phyloP scores from a whole-genome alignment of 2,113 vertebrate species.

The Cavia porcellus region DNA sequence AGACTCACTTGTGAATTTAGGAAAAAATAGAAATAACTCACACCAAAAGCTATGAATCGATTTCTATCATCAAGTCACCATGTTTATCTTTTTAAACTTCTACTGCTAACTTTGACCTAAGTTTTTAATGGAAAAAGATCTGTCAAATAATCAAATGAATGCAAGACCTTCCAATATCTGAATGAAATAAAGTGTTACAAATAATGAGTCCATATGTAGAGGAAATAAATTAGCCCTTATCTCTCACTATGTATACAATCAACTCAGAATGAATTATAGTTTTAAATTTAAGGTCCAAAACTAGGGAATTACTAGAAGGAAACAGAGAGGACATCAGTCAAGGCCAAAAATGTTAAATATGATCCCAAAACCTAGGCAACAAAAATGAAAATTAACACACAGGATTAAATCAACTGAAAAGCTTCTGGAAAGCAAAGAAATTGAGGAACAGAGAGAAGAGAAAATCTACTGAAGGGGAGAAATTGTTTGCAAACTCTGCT shows the following conservation, averaged over 20 bases:
- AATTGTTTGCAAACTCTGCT: not conserved
- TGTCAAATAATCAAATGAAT: slow-evolving; percentile 16
- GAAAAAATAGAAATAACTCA: not conserved
- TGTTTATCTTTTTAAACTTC: not conserved
- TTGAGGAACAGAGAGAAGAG: not conserved
- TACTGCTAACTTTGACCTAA: not conserved
- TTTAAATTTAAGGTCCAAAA: not conserved
- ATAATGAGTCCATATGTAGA: not conserved
- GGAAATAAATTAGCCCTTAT: not conserved
- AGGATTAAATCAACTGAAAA: not conserved
- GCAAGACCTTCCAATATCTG: not conserved
- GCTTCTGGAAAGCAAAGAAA: not conserved
- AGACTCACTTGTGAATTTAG: not conserved
- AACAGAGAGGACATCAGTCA: not conserved
- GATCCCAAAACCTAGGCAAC: not conserved
- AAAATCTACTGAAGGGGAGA: not conserved
- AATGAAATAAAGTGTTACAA: slow-evolving; percentile 46
- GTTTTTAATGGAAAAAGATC: not conserved
- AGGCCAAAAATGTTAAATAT: no score
- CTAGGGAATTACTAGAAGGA: not conserved
- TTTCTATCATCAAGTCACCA: not conserved
- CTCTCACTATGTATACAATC: not conserved
- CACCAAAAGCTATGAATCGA: not conserved
- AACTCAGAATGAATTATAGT: not conserved
- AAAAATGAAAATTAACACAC: not conserved